A percentile compares a stretch with the other conserved stretches of the same genome.
phyloP scores from a whole-genome alignment of 1,140 invertebrate genomes.

The Holotrichia oblita region DNA sequence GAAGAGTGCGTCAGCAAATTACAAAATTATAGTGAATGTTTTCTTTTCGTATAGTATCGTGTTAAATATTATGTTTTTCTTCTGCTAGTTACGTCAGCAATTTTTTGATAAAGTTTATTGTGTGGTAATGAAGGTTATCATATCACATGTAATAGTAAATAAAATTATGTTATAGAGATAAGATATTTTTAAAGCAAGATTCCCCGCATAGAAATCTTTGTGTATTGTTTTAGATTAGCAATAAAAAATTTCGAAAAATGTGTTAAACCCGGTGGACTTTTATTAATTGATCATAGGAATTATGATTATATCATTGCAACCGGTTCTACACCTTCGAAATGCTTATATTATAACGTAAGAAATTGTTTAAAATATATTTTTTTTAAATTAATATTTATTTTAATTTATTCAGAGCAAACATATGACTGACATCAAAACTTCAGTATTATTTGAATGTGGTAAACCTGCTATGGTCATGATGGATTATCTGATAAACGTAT shows the following conservation, averaged over 20 bases:
- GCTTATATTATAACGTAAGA: constrained; percentile 89
- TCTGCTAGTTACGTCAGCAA: no score
- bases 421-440: constrained; percentile 83
- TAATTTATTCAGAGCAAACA: constrained; percentile 73
- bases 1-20: no score
- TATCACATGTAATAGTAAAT: background rate
- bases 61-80: no score
- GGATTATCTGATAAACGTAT: constrained; percentile 77
- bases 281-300: constrained; percentile 89
- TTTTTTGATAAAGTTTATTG: no score
- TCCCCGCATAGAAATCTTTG: background rate
- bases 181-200: background rate
- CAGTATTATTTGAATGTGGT: constrained; percentile 78
- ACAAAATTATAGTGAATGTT: no score
- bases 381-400: background rate
- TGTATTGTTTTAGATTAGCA: constrained; percentile 64
- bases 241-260: constrained; percentile 81
- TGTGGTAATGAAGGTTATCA: no score
- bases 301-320: constrained; percentile 82
- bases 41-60: no score
- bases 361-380: background rate
- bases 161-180: background rate
- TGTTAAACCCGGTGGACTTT: constrained; percentile 83
- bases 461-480: constrained; percentile 78
- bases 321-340: constrained; percentile 78